Base-by-base conservation (phyloP, 2,113 vertebrate species). In the Oostethus manadensis region DNA sequence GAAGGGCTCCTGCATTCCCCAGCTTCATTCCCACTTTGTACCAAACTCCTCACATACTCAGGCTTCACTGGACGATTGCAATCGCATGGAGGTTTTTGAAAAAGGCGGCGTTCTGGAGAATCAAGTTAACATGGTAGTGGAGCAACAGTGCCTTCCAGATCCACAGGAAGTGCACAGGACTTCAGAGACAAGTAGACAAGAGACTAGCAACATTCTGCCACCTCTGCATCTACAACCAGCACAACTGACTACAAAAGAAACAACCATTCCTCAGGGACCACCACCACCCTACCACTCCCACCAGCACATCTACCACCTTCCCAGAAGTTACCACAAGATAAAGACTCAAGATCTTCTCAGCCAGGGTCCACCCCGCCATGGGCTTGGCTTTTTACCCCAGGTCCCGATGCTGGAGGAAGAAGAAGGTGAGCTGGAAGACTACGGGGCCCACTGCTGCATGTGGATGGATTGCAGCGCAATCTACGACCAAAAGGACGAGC, bases 401-500 rank as follows among this genome's bases (percentile, higher is more conserved):
- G 73, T 90, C 2, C 66, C 84, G 10, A 83, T 89, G 50, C 74
- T 91, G 49, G 86, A 93, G 71, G 92, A 94, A 0, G 93, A 94
- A 3, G 92, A 94, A 0, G 87, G 85, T 0, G 93, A 96, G 55
- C 56, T 88, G 43, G 92, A 94, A 0, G 89, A 94, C 29, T 53
- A 67, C 16, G 88, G 84, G 33, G 89, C 89, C 49, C 92, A 94
- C 51, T 77, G 89, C 71, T 98, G 95, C 73, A 80, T 72, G 43
- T 97, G 96, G 96, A 64, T 91, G 69, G 92, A 96, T 68, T 98
- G 96, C 4, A 89, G 86, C 23, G 90, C 87, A 3, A 60, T 90
- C 13, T 97, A 92, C n/a, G 90, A 93, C 64, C 93, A 93, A 61
- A 93, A 91, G 78, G 94, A 96, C 70, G 94, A 96, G 76, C 91